Evolutionary conservation across 2,888 invertebrate genomes (phyloP), one percentile per base, ranked within the genome.

Genomic region (Crocallis elinguaria): DNA sequence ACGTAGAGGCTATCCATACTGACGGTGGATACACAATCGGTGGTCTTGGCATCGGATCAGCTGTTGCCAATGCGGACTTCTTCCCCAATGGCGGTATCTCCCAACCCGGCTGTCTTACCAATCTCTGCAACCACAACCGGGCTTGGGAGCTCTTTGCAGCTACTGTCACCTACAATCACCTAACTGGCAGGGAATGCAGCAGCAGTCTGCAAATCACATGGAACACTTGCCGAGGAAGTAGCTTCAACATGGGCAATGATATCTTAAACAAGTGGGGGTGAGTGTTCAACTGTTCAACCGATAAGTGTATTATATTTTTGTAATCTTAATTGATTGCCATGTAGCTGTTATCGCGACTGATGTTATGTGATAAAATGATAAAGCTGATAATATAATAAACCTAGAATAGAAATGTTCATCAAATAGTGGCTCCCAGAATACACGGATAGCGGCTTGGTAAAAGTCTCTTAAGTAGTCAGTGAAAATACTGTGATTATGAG

Each of bases 61-160:
- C 86, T 4, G 76, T 93, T 1, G 93, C 86, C 0, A 78, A 92
- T 49, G 93, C 76, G 1, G 94, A 94, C 73, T 94, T 94, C 75
- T 93, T 92, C 87, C 92, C 93, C 16, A 94, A 94, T 60, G 88
- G 91, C 33, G 94, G 94, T 0, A 79, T 66, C 45, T 73, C 71
- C n/a, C 84, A 86, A 44, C 86, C 87, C 1, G 85, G 82, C 1
- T 88, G 88, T 42, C 1, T 75, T 0, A 73, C 75, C 4, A 76
- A 66, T 32, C 11, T 84, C 3, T 88, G 88, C 64, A 71, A 82
- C 55, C 88, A 87, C 58, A 79, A 85, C 51, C 79, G 82, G 1
- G 78, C 87, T 5, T 86, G 79, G 78, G 75, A 81, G 35, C 60
- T 82, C 3, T 87, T 86, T 11, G 86, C 84, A 23, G 64, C 86